These are phyloP conservation scores for Pissodes strobi DNA, from an alignment of 1,140 invertebrate species.

Conservation along the genomic window DNA sequence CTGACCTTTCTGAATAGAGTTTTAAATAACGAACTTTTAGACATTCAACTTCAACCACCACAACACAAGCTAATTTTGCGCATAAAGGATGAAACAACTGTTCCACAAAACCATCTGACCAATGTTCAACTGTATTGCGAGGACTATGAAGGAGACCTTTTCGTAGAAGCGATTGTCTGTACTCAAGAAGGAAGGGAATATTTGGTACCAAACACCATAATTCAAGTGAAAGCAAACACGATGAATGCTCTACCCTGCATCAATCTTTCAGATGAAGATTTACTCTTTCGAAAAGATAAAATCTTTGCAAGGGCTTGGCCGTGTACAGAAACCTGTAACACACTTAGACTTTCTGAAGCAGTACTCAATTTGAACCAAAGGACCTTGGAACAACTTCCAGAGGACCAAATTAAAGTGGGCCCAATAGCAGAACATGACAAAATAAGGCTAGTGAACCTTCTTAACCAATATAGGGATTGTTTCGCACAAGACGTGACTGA, in stretches of 20 bases:
- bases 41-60: no score
- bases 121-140: background rate
- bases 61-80: no score
- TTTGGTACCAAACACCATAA: background rate
- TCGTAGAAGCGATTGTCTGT: background rate
- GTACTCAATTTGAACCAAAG: background rate
- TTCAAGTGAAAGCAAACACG: background rate
- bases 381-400: background rate
- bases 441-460: background rate
- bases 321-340: background rate
- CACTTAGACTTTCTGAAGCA: background rate
- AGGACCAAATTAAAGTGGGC: background rate
- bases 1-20: no score
- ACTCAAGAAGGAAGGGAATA: background rate
- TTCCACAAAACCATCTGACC: background rate
- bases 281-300: background rate
- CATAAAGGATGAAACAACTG: no score
- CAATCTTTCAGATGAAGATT: background rate
- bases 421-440: background rate
- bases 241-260: background rate
- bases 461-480: background rate
- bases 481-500: background rate
- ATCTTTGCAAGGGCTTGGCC: constrained; percentile 1
- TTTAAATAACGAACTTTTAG: no score
- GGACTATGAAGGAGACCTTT: background rate